Conservation (phyloP, 1,140 invertebrate species). For the Triops longicaudatus region DNA sequence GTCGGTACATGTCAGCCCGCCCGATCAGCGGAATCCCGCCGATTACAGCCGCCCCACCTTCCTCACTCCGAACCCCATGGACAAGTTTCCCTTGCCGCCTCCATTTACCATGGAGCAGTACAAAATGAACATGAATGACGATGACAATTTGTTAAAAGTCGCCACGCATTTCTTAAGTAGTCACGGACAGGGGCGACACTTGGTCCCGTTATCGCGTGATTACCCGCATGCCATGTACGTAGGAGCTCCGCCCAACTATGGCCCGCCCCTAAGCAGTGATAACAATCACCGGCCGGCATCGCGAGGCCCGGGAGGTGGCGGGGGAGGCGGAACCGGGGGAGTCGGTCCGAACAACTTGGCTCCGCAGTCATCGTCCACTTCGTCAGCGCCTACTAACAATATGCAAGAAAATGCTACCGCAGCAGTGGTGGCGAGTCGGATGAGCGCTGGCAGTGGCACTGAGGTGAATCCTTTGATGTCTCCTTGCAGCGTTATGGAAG, state of each 20-base stretch:
- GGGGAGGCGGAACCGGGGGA: too few relatives aligned
- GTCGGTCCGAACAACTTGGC: not conserved
- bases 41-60: constrained; percentile 5
- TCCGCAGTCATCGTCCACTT: constrained; percentile 2
- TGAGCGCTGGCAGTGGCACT: constrained; percentile 18
- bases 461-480: constrained; percentile 25
- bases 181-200: constrained; percentile 26
- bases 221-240: constrained; percentile 24
- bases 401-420: not conserved
- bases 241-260: constrained; percentile 16
- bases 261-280: constrained; percentile 16
- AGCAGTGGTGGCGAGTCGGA: constrained; percentile 19
- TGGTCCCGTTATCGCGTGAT: constrained; percentile 25
- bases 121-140: constrained; percentile 12
- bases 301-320: constrained; percentile 1
- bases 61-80: not conserved
- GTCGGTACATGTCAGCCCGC: not conserved
- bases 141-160: constrained; percentile 16
- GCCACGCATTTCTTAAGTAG: constrained; percentile 27
- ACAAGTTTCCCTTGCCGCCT: constrained; percentile 2
- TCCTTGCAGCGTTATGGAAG: constrained; percentile 28
- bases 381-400: not conserved
- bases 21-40: constrained; percentile 9
- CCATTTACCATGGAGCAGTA: not conserved
- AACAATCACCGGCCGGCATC: constrained; percentile 17